phyloP scores from a whole-genome alignment of 2,113 vertebrate genomes.

The Mesoclemmys tuberculata region DNA sequence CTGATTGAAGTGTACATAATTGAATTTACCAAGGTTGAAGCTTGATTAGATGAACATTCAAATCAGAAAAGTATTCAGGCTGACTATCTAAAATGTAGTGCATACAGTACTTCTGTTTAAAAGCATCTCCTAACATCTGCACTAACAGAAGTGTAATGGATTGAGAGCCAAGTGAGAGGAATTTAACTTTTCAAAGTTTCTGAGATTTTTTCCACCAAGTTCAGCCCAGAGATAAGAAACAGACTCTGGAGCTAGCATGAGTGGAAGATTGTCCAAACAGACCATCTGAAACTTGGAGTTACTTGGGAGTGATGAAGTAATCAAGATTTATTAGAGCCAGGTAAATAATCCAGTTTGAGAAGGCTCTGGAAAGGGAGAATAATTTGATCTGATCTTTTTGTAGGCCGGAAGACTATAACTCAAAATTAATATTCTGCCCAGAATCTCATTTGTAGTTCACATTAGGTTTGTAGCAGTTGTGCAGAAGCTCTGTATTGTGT shows the following conservation, averaged over 20 bases:
- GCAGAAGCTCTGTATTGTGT: conserved; percentile 29
- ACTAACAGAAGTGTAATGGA: neutral
- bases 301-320: conserved; percentile 51
- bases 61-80: neutral
- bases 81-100: neutral
- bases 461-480: conserved; percentile 16
- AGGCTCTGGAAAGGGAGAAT: conserved; percentile 41
- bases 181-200: neutral
- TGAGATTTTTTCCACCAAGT: neutral
- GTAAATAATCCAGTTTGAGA: conserved; percentile 38
- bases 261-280: neutral
- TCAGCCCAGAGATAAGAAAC: conserved; percentile 16
- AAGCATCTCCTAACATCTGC: neutral
- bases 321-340: conserved; percentile 52
- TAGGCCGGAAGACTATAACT: conserved; percentile 31
- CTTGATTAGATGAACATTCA: conserved; percentile 17
- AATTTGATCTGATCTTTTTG: conserved; percentile 54
- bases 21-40: neutral
- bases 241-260: conserved; percentile 30
- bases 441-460: neutral
- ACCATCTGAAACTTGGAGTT: neutral
- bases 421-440: neutral
- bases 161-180: neutral
- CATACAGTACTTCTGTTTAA: neutral
- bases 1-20: neutral